Percentiles rank a stretch among this genome's conserved stretches.
Evolutionary conservation across 1,140 invertebrate genomes (phyloP).

Genomic region (Drosophila ercepeae): DNA sequence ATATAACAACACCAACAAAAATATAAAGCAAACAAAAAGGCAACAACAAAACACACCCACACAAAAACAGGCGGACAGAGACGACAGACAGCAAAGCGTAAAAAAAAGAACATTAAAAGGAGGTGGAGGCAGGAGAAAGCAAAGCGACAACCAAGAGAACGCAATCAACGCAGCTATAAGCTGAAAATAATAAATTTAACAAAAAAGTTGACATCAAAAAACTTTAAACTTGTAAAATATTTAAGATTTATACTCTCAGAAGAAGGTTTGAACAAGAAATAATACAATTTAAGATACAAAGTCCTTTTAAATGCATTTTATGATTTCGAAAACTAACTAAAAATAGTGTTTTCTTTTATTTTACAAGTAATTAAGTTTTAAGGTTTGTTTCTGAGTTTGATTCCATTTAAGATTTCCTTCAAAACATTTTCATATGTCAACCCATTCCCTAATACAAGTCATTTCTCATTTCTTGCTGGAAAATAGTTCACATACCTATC

Average conservation of each 20-base stretch:
- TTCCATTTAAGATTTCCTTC: not conserved
- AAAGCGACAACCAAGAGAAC: constrained; percentile 9
- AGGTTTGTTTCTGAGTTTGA: not conserved
- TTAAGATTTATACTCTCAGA: not conserved
- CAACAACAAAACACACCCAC: constrained; percentile 54
- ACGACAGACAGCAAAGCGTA: constrained; percentile 38
- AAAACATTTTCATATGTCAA: not conserved
- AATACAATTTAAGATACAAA: too few relatives aligned
- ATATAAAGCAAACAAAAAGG: constrained; percentile 7
- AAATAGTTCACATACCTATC: constrained; percentile 33
- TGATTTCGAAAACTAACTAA: too few relatives aligned
- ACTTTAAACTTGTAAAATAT: constrained; percentile 3
- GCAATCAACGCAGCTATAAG: constrained; percentile 46
- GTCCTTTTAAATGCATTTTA: not conserved
- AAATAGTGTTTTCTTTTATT: too few relatives aligned
- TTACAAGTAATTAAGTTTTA: too few relatives aligned
- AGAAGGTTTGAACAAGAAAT: not conserved
- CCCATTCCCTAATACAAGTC: constrained; percentile 10
- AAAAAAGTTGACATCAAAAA: not conserved
- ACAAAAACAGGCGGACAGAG: constrained; percentile 67
- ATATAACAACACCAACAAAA: constrained; percentile 11
- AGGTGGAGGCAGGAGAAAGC: too few relatives aligned
- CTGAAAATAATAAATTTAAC: not conserved
- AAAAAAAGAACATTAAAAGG: not conserved
- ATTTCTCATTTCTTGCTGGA: constrained; percentile 16